phyloP scores from a whole-genome alignment of 2,797 vertebrate species.

The Myioborus miniatus region DNA sequence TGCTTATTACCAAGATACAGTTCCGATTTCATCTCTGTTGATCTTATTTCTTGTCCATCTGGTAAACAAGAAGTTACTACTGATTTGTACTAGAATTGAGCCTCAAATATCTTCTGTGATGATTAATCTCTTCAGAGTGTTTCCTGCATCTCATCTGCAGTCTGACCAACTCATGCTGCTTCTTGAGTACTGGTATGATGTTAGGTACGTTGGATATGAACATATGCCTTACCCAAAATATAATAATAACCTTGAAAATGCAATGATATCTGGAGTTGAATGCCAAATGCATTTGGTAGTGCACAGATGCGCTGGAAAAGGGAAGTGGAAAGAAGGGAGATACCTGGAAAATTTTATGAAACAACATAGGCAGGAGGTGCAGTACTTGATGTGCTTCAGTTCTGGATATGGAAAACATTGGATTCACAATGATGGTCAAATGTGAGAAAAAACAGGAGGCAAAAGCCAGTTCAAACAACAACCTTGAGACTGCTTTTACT shows the following conservation, averaged over 20 bases:
- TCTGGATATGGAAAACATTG: neutral
- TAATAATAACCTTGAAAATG: conserved; percentile 20
- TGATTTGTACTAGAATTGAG: neutral
- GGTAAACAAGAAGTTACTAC: neutral
- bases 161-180: conserved; percentile 10
- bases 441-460: neutral
- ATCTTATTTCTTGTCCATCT: neutral
- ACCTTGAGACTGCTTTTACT: neutral
- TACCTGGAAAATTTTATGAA: conserved; percentile 1
- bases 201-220: neutral
- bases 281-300: conserved; percentile 7
- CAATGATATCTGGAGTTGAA: neutral
- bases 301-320: neutral
- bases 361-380: neutral
- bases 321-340: neutral
- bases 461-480: neutral
- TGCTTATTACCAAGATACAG: neutral
- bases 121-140: conserved; percentile 4
- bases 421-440: neutral
- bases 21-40: neutral
- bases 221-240: neutral
- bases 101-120: neutral
- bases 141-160: neutral
- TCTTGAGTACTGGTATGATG: neutral
- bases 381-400: neutral